Base-by-base conservation (phyloP, 2,113 vertebrate species). In the Axis porcinus region DNA sequence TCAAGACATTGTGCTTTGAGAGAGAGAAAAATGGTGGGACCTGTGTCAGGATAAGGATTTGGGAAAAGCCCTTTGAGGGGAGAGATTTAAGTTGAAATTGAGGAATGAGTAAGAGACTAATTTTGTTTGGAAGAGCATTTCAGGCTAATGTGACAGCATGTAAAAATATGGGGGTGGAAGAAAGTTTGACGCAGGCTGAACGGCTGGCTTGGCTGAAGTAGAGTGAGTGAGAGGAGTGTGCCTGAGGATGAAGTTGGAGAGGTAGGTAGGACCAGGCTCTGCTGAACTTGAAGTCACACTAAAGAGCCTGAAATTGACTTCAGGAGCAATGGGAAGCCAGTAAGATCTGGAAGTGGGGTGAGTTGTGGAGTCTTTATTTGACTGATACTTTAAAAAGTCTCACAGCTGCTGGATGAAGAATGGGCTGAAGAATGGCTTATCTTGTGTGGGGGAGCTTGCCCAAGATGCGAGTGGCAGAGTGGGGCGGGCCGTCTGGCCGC, bases 171-270 rank as follows among this genome's bases (percentile, higher is more conserved):
- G 15, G 70, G 11, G 4, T 50, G 16, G 50, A 16, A 2, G 33
- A 28, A 11, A 3, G 54, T 45, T 15, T 17, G 58, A 30, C 2
- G 0, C 11, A 23, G 33, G 3, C 0, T 11, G 7, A 54, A 45
- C 43, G 25, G 12, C 10, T 40, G 28, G 21, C 8, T 19, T 1
- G 45, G 67, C 36, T 43, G 54, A 33, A 27, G 23, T 36, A 0
- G 0, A 6, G 43, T 7, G 50, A 19, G 4, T 0, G 13, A 14
- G 33, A 5, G 23, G 8, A n/a, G 23, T 0, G 2, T 14, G 9
- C 4, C 12, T 11, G 8, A 13, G 21, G 55, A 3, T 6, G 9
- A 30, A 36, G 60, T 1, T 58, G 78, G 52, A 47, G 55, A 79
- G 11, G 16, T 0, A 30, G 60, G 21, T 43, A 21, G 45, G 43